Evolutionary conservation across 2,113 vertebrate species (phyloP).

Genomic region (Asarcornis scutulata): DNA sequence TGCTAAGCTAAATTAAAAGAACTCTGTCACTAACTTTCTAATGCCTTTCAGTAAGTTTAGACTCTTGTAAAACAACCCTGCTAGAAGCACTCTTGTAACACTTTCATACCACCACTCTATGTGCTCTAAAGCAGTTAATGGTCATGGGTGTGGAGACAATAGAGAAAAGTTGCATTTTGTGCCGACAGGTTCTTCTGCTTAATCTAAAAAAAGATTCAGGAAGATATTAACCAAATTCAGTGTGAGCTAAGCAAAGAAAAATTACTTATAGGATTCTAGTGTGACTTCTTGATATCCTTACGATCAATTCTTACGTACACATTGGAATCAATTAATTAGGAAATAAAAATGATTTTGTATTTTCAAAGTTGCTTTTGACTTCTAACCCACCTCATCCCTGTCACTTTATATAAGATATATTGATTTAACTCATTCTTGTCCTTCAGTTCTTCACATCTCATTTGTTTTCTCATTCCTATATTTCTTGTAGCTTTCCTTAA

Average conservation of each 20-base stretch:
- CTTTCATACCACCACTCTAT: not conserved
- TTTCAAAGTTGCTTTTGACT: not conserved
- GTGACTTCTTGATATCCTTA: not conserved
- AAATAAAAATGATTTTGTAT: not conserved
- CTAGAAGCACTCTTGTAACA: not conserved
- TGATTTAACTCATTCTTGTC: not conserved
- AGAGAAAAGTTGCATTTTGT: not conserved
- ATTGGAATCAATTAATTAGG: not conserved
- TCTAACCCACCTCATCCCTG: not conserved
- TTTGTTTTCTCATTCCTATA: not conserved
- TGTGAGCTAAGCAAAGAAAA: not conserved
- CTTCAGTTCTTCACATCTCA: not conserved
- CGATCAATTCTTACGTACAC: not conserved
- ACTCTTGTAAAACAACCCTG: not conserved
- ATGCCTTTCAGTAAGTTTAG: not conserved
- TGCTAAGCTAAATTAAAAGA: not conserved
- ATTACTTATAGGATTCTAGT: not conserved
- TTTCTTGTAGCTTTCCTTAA: not conserved
- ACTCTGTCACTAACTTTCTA: not conserved
- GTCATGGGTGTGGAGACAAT: not conserved
- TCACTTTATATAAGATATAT: not conserved
- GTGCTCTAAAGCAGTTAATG: not conserved
- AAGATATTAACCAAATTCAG: not conserved
- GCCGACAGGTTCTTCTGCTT: not conserved
- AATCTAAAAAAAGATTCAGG: not conserved